A percentile compares a stretch with the other conserved stretches of the same genome.
Evolutionary conservation across 2,797 vertebrate species (phyloP).

Genomic region (Brachymystax lenok): DNA sequence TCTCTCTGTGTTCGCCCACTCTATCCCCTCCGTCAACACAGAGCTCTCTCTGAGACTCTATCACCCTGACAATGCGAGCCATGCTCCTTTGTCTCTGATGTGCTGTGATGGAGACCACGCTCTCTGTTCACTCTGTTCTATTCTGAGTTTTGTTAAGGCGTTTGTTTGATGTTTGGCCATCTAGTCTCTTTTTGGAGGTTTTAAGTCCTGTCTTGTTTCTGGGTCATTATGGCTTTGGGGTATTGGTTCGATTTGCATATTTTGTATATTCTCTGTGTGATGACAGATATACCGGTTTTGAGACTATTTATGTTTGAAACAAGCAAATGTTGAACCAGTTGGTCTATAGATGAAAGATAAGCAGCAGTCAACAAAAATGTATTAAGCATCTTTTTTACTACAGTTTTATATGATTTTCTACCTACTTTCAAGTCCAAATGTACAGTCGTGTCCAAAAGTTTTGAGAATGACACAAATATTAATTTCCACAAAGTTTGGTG

Average conservation of each 20-base stretch:
- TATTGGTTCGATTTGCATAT: constrained; percentile 48
- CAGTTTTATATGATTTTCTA: too few species aligned
- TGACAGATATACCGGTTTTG: constrained; percentile 26
- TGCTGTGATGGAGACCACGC: constrained; percentile 41
- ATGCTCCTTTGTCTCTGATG: constrained; percentile 65
- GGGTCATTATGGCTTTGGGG: constrained; percentile 43
- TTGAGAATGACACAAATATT: too few species aligned
- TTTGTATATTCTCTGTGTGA: constrained; percentile 55
- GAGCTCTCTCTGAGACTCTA: constrained; percentile 61
- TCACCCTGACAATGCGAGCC: constrained; percentile 60
- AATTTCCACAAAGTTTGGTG: too few species aligned
- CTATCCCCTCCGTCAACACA: constrained; percentile 57
- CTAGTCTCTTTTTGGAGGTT: constrained; percentile 55
- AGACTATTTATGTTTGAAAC: constrained; percentile 40
- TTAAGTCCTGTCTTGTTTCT: constrained; percentile 39
- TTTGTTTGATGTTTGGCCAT: constrained; percentile 58
- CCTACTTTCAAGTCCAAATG: too few species aligned
- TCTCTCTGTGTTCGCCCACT: not conserved
- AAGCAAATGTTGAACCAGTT: not conserved
- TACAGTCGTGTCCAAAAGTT: too few species aligned
- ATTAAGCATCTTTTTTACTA: too few species aligned
- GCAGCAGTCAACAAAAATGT: not conserved
- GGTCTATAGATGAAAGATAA: not conserved
- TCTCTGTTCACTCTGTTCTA: constrained; percentile 53
- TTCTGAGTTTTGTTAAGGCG: constrained; percentile 49